Percentiles rank a stretch among this genome's conserved stretches.
phyloP scores from a whole-genome alignment of 2,888 invertebrate genomes.

The Caradrina clavipalpis region DNA sequence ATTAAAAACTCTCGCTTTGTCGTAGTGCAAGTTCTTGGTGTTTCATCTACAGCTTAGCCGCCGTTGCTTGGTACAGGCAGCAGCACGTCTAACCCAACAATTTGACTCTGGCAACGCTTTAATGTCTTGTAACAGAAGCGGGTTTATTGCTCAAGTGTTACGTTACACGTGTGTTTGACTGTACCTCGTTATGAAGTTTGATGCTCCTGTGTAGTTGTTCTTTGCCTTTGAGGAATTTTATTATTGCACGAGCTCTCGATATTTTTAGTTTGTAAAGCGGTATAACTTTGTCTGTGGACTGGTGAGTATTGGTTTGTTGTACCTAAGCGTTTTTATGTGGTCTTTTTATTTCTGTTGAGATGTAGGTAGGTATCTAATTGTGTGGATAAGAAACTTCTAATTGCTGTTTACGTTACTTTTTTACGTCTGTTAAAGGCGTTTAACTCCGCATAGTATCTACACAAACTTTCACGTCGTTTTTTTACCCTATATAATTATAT shows the following conservation, averaged over 20 bases:
- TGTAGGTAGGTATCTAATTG: not conserved
- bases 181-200: slow-evolving; percentile 84
- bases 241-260: slow-evolving; percentile 74
- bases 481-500: too few relatives aligned
- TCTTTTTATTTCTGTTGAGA: not conserved
- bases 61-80: slow-evolving; percentile 50
- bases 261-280: slow-evolving; percentile 74
- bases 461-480: too few relatives aligned
- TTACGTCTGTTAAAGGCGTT: too few relatives aligned
- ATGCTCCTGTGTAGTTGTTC: slow-evolving; percentile 75
- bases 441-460: too few relatives aligned
- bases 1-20: slow-evolving; percentile 85
- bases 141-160: not conserved
- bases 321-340: too few relatives aligned
- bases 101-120: not conserved
- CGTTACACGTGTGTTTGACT: not conserved
- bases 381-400: too few relatives aligned
- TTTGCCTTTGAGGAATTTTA: slow-evolving; percentile 80
- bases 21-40: slow-evolving; percentile 68
- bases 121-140: not conserved
- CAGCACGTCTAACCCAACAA: not conserved
- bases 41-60: slow-evolving; percentile 76
- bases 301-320: slow-evolving; percentile 32
- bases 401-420: too few relatives aligned
- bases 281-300: slow-evolving; percentile 65